These are phyloP conservation scores for Conistra vaccinii DNA, from an alignment of 2,888 invertebrate species.

Conservation along the genomic window DNA sequence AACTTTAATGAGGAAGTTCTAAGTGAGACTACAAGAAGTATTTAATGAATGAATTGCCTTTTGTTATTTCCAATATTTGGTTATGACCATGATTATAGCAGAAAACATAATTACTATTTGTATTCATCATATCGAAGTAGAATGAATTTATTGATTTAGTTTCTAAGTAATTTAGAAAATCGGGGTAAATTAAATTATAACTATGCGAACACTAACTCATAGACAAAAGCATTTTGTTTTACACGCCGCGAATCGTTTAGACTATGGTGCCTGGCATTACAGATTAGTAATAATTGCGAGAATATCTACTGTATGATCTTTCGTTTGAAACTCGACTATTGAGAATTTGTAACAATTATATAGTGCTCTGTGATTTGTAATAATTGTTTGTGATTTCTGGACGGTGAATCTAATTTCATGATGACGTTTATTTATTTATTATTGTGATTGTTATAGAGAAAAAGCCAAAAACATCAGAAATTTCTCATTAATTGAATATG, in stretches of 20 bases:
- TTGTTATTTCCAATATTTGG: background rate
- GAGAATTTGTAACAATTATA: background rate
- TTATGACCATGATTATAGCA: background rate
- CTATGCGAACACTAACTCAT: slow-evolving; percentile 35
- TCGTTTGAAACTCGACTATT: background rate
- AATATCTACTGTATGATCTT: slow-evolving; percentile 7
- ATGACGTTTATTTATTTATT: slow-evolving; percentile 57
- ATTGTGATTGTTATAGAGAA: slow-evolving; percentile 10
- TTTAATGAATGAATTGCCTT: background rate
- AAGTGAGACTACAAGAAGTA: background rate
- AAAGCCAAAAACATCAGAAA: background rate
- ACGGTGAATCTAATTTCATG: slow-evolving; percentile 26
- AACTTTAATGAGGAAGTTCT: background rate
- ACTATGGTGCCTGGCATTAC: background rate
- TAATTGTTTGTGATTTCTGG: slow-evolving; percentile 11
- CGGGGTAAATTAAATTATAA: slow-evolving; percentile 12
- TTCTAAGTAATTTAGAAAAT: background rate
- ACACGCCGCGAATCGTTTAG: background rate
- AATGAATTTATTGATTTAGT: background rate
- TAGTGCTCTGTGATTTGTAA: no score
- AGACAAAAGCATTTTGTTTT: slow-evolving; percentile 34
- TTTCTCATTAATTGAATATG: slow-evolving; percentile 41
- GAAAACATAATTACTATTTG: background rate
- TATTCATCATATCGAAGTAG: background rate
- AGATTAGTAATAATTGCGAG: slow-evolving; percentile 8